Percentiles rank a stretch among this genome's conserved stretches.
Evolutionary conservation across 2,113 vertebrate genomes (phyloP).

Genomic region (Cercopithecus mona): DNA sequence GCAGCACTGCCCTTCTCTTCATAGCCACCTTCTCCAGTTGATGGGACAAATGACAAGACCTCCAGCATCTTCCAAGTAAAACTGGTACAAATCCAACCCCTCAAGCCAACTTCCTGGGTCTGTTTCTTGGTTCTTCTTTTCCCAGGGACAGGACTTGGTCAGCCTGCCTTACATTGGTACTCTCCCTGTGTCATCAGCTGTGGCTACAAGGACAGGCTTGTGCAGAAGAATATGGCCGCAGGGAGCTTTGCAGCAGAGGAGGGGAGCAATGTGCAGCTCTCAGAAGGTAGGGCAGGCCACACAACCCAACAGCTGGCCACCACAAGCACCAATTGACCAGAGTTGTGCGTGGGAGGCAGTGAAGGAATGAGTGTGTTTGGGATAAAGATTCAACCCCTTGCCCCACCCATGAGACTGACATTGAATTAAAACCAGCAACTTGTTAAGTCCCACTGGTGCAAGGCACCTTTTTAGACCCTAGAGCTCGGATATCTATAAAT

Average conservation of each 20-base stretch:
- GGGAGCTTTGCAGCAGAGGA: background rate
- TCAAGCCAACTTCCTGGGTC: background rate
- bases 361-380: background rate
- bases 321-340: accelerated
- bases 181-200: background rate
- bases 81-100: background rate
- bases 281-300: background rate
- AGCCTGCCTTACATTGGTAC: background rate
- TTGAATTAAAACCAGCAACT: background rate
- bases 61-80: background rate
- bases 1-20: background rate
- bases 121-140: background rate
- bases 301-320: accelerated
- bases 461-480: background rate
- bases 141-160: background rate
- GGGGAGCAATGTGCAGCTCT: background rate
- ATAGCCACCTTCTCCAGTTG: background rate
- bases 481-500: background rate
- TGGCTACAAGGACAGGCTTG: background rate
- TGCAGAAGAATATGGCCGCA: background rate
- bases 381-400: background rate
- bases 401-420: background rate
- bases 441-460: too few relatives aligned
- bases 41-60: background rate
- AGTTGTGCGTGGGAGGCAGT: accelerated